phyloP scores from a whole-genome alignment of 2,888 invertebrate genomes.

The Scaeva pyrastri region DNA sequence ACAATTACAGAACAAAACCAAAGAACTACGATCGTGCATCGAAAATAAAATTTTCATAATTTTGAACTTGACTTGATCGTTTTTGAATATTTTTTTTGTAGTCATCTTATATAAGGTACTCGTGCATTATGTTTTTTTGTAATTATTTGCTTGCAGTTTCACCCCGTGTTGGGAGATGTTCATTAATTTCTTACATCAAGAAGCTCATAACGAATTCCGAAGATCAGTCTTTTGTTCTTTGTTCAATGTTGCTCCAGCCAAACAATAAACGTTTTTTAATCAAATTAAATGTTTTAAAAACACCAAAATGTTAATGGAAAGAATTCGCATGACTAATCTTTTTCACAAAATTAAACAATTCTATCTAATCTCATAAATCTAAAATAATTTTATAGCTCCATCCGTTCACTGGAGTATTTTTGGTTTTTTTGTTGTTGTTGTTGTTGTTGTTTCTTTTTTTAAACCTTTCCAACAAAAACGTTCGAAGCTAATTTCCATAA shows the following conservation, averaged over 20 bases:
- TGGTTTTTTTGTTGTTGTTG: not conserved
- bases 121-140: no score
- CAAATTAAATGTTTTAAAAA: constrained; percentile 3
- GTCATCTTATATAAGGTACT: no score
- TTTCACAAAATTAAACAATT: constrained; percentile 43
- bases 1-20: no score
- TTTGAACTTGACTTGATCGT: no score
- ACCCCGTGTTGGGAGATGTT: not conserved
- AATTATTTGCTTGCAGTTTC: no score
- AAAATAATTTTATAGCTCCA: constrained; percentile 63
- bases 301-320: not conserved
- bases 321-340: constrained; percentile 38
- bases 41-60: no score
- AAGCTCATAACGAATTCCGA: not conserved
- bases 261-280: constrained; percentile 9
- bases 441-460: not conserved
- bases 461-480: constrained; percentile 31
- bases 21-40: no score
- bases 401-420: constrained; percentile 34
- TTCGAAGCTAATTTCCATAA: constrained; percentile 56
- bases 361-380: constrained; percentile 63
- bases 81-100: no score
- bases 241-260: not conserved
- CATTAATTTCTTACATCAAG: not conserved
- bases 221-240: constrained; percentile 3